Base-by-base conservation (phyloP, 1,140 invertebrate genomes). In the Xylocopa sonorina region DNA sequence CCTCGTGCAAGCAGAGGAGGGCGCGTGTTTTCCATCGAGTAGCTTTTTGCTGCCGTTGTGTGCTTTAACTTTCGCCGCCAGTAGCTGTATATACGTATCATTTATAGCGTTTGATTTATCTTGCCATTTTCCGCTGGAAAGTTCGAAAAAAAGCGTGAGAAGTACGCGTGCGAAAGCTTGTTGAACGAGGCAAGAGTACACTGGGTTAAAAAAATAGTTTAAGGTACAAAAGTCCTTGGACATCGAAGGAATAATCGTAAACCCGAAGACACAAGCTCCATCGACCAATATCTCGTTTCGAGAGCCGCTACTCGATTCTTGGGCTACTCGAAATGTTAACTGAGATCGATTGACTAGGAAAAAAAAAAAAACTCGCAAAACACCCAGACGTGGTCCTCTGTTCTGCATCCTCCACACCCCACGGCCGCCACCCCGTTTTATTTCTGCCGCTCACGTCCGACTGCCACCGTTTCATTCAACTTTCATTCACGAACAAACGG, bases 381-480 rank as follows among this genome's bases (percentile, higher is more conserved):
- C 60, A 32, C 7, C 14, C 41, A n/a, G 18, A 29, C 58, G 58
- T 18, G 55, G n/a, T n/a, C 14, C 14, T 76, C 38, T 38, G 43
- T 24, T 63, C 9, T 46, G 0, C 32, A 1, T 41, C 4, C 16
- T 7, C 48, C 4, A 10, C 27, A 4, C 27, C 5, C 41, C 18
- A 2, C 63, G 27, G 18, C 41, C 50, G 34, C 50, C 43, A 21
- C 32, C 48, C 41, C 41, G 41, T 67, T 80, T 76, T 68, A 80
- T 57, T 80, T 76, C 55, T 76, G 27, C 73, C 60, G 46, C 46
- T 48, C 78, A 76, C 78, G 72, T 80, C 73, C 78, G 78, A 68
- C 73, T 67, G 72, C 48, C 73, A 76, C 62, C 72, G 72, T 76
- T 80, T 68, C 78, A 80, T 76, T 80, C 72, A 66, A 68, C 43